Percentiles rank a stretch among this genome's conserved stretches.
phyloP scores from a whole-genome alignment of 2,888 invertebrate species.

The Autographa gamma region DNA sequence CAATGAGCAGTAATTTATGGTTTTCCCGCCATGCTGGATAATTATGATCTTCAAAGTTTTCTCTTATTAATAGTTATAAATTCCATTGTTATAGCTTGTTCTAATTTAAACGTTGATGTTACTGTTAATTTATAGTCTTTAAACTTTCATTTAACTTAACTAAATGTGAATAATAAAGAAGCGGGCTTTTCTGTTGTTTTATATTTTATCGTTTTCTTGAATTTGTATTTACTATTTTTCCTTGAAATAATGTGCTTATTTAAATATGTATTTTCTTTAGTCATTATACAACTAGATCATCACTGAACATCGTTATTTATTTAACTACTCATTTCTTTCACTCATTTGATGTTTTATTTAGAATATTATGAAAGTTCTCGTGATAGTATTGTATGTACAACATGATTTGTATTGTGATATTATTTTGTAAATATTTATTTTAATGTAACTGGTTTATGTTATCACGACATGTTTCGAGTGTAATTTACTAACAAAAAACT shows the following conservation, averaged over 20 bases:
- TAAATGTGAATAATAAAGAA: not conserved
- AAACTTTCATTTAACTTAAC: not conserved
- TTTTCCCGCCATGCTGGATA: constrained; percentile 7
- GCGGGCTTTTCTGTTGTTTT: not conserved
- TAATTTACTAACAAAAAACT: not conserved
- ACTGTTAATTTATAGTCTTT: not conserved
- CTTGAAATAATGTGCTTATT: not conserved
- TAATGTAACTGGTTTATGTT: not conserved
- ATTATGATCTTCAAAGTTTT: not conserved
- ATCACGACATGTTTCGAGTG: not conserved
- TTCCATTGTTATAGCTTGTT: constrained; percentile 9
- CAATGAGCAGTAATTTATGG: constrained; percentile 20
- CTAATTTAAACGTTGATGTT: not conserved
- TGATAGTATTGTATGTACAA: not conserved
- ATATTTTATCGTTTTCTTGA: not conserved
- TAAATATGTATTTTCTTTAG: not conserved
- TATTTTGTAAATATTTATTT: not conserved
- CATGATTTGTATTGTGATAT: not conserved
- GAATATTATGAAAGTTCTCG: not conserved
- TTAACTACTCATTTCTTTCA: not conserved
- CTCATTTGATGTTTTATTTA: not conserved
- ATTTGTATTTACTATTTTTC: too few species aligned
- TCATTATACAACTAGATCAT: too few species aligned
- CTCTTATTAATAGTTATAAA: constrained; percentile 20
- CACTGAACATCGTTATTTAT: not conserved